Conservation (phyloP, 2,113 vertebrate genomes). For the Apteryx mantelli region DNA sequence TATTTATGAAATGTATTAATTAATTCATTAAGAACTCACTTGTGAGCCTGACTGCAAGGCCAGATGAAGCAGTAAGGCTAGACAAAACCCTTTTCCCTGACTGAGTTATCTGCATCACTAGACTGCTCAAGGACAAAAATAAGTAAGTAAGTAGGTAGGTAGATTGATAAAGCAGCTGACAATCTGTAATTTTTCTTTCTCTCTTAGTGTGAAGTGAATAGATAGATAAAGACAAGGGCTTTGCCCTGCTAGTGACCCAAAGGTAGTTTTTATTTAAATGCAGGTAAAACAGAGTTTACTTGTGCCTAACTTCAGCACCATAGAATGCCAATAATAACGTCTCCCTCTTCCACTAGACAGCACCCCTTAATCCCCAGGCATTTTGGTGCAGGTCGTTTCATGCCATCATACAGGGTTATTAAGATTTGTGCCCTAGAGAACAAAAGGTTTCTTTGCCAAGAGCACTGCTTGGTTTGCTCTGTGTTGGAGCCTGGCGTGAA, state of each 20-base stretch:
- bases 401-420: too few relatives aligned
- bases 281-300: neutral
- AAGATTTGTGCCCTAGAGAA: neutral
- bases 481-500: neutral
- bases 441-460: neutral
- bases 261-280: neutral
- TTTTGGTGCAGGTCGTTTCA: neutral
- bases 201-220: neutral
- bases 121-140: neutral
- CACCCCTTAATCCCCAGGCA: neutral
- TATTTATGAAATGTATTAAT: conserved; percentile 52
- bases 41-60: neutral
- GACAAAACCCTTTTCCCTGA: neutral
- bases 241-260: neutral
- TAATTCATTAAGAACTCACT: conserved; percentile 16
- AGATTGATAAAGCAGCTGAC: neutral
- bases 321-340: neutral
- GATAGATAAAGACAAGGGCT: neutral
- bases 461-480: neutral
- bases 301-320: neutral
- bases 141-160: fast-evolving
- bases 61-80: neutral
- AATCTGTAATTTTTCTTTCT: neutral
- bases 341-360: neutral
- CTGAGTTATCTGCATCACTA: neutral